Base-by-base conservation (phyloP, 2,888 invertebrate genomes). In the Diplazon laetatorius region DNA sequence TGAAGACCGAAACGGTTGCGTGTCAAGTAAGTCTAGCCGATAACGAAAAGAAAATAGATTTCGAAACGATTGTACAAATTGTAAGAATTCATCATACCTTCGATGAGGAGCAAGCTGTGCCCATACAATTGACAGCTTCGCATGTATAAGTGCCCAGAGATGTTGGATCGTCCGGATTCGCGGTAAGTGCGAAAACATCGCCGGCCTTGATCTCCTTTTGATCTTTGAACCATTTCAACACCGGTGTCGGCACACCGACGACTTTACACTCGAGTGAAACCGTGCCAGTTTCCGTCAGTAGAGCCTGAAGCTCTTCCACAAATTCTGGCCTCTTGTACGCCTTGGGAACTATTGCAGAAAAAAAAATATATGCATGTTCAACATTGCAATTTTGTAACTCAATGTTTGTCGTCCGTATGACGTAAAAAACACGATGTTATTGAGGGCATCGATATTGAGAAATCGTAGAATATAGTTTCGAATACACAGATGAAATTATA, bases 251-350 rank as follows among this genome's bases (percentile, higher is more conserved):
- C n/a, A 97, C 96, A 14, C 97, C 97, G 65, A 97, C 95, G 18
- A 97, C 97, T 90, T 97, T 97, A 90, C 98, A 98, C 91, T 97
- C 97, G 80, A 98, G 92, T 0, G 97, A 96, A 10, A 98, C 98
- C 0, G 96, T 96, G 48, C 97, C 97, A 84, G 96, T 95, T 88
- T 96, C 96, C 0, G 97, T 97, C 35, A 97, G 93, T 76, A 97
- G 92, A 1, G 97, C 96, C 35, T 95, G 94, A 12, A 98, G 92
- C 85, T 96, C 96, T 89, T 97, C 96, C 44, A 97, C 94, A 89
- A 98, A 97, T 89, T 96, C 96, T 0, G 97, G 97, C 14, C 95
- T 93, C 88, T 96, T 97, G 91, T 97, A 97, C 0, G 97, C 96
- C 91, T 97, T 97, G 0, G 97, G 97, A 66, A 97, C 97, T 93